These are phyloP conservation scores for Crax fasciolata DNA, from an alignment of 2,797 vertebrate genomes.

Conservation along the genomic window DNA sequence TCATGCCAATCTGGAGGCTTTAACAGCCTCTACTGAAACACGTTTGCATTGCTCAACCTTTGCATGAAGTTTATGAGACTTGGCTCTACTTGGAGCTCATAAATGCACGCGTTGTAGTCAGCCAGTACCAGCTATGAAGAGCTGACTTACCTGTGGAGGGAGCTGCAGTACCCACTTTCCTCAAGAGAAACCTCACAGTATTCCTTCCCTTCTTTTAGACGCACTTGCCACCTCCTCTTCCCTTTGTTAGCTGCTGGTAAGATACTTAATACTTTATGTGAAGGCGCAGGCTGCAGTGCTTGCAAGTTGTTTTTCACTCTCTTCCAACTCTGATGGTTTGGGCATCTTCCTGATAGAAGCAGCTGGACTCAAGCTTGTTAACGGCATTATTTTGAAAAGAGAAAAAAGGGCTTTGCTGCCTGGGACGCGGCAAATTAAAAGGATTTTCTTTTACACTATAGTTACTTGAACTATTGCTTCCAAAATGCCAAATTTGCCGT, in stretches of 20 bases:
- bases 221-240: fast-evolving
- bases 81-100: background rate
- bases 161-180: background rate
- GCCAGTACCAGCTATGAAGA: background rate
- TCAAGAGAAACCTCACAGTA: background rate
- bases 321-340: background rate
- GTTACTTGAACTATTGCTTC: background rate
- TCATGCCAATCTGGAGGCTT: background rate
- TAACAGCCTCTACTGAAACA: background rate
- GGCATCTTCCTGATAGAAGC: background rate
- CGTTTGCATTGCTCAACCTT: background rate
- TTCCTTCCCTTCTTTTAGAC: background rate
- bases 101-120: background rate
- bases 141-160: background rate
- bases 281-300: background rate
- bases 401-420: background rate
- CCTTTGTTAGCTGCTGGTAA: background rate
- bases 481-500: background rate
- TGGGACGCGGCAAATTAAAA: background rate
- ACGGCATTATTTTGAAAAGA: background rate
- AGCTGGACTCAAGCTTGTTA: background rate
- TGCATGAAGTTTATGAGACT: background rate
- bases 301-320: background rate
- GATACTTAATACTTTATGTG: background rate
- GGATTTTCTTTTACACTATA: background rate